These are phyloP conservation scores for Priocnemis perturbator DNA, from an alignment of 2,888 invertebrate species.

Conservation along the genomic window DNA sequence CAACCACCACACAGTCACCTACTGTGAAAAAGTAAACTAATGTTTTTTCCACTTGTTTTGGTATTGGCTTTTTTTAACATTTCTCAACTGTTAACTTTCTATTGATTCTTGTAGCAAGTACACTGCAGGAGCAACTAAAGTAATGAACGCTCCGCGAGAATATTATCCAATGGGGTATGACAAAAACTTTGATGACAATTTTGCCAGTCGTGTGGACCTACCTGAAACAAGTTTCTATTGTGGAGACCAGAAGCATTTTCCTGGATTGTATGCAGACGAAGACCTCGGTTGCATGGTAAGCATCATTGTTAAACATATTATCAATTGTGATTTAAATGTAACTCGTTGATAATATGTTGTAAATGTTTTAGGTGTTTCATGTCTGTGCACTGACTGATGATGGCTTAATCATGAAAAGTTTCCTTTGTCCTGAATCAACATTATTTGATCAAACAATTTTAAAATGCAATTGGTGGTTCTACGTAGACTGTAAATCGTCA, in stretches of 20 bases:
- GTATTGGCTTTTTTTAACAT: background rate
- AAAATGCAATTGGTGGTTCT: conserved; percentile 97
- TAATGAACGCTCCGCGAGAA: conserved; percentile 93
- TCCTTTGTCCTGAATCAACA: conserved; percentile 93
- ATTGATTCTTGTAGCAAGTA: conserved; percentile 46
- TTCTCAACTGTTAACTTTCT: background rate
- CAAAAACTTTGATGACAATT: conserved; percentile 92
- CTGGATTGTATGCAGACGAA: conserved; percentile 91
- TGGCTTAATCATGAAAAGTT: conserved; percentile 92
- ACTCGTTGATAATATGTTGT: background rate
- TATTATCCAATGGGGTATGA: conserved; percentile 93
- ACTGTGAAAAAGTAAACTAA: conserved; percentile 64
- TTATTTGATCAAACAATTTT: conserved; percentile 93
- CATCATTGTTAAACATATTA: conserved; percentile 23
- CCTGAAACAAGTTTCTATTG: conserved; percentile 91
- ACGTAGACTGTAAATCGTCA: conserved; percentile 91
- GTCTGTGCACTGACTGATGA: conserved; percentile 93
- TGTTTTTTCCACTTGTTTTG: background rate
- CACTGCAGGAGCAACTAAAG: conserved; percentile 77
- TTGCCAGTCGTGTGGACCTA: conserved; percentile 88
- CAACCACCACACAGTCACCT: conserved; percentile 72
- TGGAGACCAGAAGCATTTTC: conserved; percentile 92
- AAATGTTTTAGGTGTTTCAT: conserved; percentile 85
- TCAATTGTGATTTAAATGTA: too few species aligned
- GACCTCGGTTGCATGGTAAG: conserved; percentile 93